Evolutionary conservation across 2,113 vertebrate species (phyloP).

Genomic region (Antigone vipio): DNA sequence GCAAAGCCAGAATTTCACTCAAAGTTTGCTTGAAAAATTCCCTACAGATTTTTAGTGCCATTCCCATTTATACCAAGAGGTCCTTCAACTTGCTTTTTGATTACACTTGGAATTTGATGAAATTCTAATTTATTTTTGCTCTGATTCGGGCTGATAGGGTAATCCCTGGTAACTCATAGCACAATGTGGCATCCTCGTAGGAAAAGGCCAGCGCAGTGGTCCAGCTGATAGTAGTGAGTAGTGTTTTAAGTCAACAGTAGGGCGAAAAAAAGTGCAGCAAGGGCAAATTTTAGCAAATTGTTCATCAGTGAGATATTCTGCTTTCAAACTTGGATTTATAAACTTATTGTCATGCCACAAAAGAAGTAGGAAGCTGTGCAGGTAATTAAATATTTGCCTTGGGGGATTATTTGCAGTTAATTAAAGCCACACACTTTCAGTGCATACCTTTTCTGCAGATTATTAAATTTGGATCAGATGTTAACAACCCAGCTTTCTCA

Average conservation of each 20-base stretch:
- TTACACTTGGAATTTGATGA: neutral
- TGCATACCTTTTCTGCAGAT: conserved; percentile 66
- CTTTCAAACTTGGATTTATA: conserved; percentile 65
- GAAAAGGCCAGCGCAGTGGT: neutral
- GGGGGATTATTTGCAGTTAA: conserved; percentile 77
- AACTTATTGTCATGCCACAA: conserved; percentile 63
- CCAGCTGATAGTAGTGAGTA: neutral
- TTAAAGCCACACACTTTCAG: conserved; percentile 72
- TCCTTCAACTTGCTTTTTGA: neutral
- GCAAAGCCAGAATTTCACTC: neutral
- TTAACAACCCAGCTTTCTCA: conserved; percentile 65
- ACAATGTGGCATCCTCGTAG: neutral
- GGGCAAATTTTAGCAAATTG: conserved; percentile 36
- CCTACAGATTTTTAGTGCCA: neutral
- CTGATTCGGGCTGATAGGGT: neutral
- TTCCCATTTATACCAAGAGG: neutral
- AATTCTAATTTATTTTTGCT: neutral
- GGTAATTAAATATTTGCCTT: conserved; percentile 80
- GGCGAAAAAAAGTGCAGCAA: conserved; percentile 15
- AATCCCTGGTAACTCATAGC: neutral
- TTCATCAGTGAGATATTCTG: conserved; percentile 31
- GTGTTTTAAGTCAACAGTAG: neutral
- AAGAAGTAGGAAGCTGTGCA: conserved; percentile 67
- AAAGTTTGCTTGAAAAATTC: neutral
- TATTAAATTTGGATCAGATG: conserved; percentile 74